Evolutionary conservation across 2,797 vertebrate genomes (phyloP), one percentile per base, ranked within the genome.

Genomic region (Semotilus atromaculatus): DNA sequence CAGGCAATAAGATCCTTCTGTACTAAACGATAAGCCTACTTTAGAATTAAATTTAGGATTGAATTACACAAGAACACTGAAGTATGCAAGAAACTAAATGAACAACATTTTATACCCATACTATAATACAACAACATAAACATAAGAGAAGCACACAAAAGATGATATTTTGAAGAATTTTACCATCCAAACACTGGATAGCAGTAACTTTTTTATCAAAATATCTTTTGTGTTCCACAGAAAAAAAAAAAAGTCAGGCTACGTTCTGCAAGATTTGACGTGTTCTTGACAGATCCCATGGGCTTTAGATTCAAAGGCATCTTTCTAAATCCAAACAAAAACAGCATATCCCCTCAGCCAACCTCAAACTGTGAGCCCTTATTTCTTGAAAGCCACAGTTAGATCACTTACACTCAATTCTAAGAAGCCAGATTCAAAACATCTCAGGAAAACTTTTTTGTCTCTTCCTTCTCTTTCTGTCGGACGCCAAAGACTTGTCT

Each of bases 321-420:
- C 7, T 45, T 48, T 81, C 31, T 18, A 31, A 60, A 21, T 6
- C 26, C 21, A 18, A 62, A 73, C 40, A 73, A 72, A 82, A 73
- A 38, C 38, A 62, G 18, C 3, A 18, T 19, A 62, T 60, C 21
- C 53, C 10, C 9, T 1, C 10, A 14, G 40, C 26, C 53, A 34
- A 45, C 10, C 26, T 82, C 53, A 73, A 60, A 81, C 66, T 70
- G 5, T 48, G 38, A 73, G 76, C 60, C 29, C 26, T 78, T 13
- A 64, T n/a, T 29, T 60, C 21, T 62, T 36, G 70, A 82, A 82
- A 51, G 31, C 34, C 8, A 8, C 8, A 1, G 29, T 74, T 62
- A 62, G 16, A 73, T 64, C 40, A 51, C 5, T n/a, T 64, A 43
- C 81, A 53, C 9, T 29, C 1, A 1, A 67, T 67, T 81, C 45